These are phyloP conservation scores for Lobophora halterata DNA, from an alignment of 2,888 invertebrate genomes.

Conservation along the genomic window DNA sequence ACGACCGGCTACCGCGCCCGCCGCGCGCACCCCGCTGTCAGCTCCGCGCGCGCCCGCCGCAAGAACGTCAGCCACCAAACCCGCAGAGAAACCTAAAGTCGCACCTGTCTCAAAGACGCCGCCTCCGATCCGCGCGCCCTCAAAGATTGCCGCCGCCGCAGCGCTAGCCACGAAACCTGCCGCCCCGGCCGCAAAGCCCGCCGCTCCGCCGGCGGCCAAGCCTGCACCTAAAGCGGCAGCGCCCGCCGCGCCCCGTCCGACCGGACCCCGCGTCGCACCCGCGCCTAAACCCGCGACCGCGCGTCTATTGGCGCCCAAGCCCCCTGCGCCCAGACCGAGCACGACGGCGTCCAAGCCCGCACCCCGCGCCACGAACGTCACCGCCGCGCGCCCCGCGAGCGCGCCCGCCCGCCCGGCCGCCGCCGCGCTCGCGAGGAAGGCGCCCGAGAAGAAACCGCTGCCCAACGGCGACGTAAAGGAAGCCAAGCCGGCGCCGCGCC, in stretches of 20 bases:
- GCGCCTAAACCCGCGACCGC: constrained; percentile 31
- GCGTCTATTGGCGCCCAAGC: constrained; percentile 17
- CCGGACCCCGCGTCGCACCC: constrained; percentile 25
- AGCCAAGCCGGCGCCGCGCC: constrained; percentile 38
- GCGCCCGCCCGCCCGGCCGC: constrained; percentile 31
- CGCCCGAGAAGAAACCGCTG: constrained; percentile 74
- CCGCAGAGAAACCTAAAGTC: constrained; percentile 25
- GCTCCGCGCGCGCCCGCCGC: constrained; percentile 36
- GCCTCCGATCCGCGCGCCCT: constrained; percentile 18
- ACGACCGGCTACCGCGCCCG: constrained; percentile 27
- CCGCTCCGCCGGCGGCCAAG: constrained; percentile 43
- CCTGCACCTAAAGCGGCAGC: constrained; percentile 28
- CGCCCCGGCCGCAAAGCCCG: constrained; percentile 35
- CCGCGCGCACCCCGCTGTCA: constrained; percentile 46
- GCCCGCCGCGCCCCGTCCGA: constrained; percentile 49
- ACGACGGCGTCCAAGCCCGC: constrained; percentile 10
- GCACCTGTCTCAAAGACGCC: constrained; percentile 28
- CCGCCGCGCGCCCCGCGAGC: constrained; percentile 24
- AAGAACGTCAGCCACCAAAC: constrained; percentile 33
- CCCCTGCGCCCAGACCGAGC: constrained; percentile 23
- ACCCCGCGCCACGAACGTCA: constrained; percentile 29
- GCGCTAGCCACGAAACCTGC: constrained; percentile 16
- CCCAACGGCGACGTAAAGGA: constrained; percentile 80
- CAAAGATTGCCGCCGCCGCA: constrained; percentile 12
- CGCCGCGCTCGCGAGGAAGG: constrained; percentile 40